A percentile compares a stretch with the other conserved stretches of the same genome.
Conservation (phyloP, 2,797 vertebrate species). For the Lophotriccus pileatus region DNA sequence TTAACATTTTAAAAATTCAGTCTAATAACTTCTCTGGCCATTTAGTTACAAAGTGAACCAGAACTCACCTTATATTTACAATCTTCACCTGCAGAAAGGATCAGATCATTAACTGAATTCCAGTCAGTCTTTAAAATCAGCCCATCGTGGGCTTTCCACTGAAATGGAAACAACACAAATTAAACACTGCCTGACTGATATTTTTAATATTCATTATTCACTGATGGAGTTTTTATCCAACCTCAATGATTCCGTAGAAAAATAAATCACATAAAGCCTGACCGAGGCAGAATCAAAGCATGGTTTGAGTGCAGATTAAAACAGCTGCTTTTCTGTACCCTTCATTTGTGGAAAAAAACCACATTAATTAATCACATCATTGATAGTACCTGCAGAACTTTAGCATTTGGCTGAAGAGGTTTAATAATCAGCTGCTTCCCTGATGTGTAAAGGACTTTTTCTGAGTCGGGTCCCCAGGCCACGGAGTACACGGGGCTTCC, state of each 20-base stretch:
- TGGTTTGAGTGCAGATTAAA: not conserved
- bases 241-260: accelerated
- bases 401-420: slow-evolving; percentile 92
- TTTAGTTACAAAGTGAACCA: not conserved
- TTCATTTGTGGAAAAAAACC: not conserved
- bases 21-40: accelerated
- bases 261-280: not conserved
- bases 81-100: slow-evolving; percentile 93
- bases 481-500: slow-evolving; percentile 92
- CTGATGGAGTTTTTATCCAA: not conserved
- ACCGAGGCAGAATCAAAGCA: not conserved
- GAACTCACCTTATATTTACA: slow-evolving; percentile 93
- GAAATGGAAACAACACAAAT: not conserved
- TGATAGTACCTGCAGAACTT: slow-evolving; percentile 86
- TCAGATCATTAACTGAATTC: slow-evolving; percentile 93
- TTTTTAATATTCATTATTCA: not conserved
- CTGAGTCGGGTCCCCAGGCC: slow-evolving; percentile 92
- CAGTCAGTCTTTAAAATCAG: slow-evolving; percentile 94
- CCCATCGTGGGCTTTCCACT: slow-evolving; percentile 98
- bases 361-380: not conserved
- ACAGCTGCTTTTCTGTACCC: not conserved
- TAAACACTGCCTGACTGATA: not conserved
- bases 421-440: slow-evolving; percentile 92
- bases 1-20: not conserved
- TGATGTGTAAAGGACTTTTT: slow-evolving; percentile 91